A percentile compares a stretch with the other conserved stretches of the same genome.
These are phyloP conservation scores for Salvator merianae DNA, from an alignment of 2,113 vertebrate genomes.

Conservation along the genomic window DNA sequence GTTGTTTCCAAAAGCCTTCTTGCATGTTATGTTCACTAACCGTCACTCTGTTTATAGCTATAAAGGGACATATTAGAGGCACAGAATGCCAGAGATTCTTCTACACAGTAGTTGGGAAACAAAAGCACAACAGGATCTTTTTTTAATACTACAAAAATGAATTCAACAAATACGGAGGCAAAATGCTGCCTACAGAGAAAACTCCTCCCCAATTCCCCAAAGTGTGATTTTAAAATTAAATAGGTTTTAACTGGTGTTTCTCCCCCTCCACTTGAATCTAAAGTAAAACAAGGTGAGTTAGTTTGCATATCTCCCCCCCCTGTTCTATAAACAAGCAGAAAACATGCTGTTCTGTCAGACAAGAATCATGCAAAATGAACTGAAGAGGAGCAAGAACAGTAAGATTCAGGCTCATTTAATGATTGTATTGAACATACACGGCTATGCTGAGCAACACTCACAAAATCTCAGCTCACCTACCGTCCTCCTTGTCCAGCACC, in stretches of 20 bases:
- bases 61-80: constrained; percentile 47
- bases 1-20: constrained; percentile 28
- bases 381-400: constrained; percentile 3
- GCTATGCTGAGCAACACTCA: constrained; percentile 32
- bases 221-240: background rate
- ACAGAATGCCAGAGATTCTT: constrained; percentile 22
- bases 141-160: constrained; percentile 47
- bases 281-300: constrained; percentile 35
- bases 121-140: constrained; percentile 25
- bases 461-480: constrained; percentile 84
- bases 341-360: constrained; percentile 31
- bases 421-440: constrained; percentile 26
- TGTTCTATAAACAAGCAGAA: background rate
- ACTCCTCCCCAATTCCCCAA: background rate
- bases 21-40: constrained; percentile 37
- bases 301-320: background rate
- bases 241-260: constrained; percentile 13
- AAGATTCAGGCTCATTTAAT: constrained; percentile 48
- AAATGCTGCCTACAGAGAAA: background rate
- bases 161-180: constrained; percentile 9
- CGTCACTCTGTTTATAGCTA: constrained; percentile 52
- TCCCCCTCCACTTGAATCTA: constrained; percentile 28
- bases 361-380: constrained; percentile 35
- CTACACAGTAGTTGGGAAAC: constrained; percentile 38
- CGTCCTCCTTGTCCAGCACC: constrained; percentile 99